Base-by-base conservation (phyloP, 2,888 invertebrate species). In the Thysanoteuthis rhombus region DNA sequence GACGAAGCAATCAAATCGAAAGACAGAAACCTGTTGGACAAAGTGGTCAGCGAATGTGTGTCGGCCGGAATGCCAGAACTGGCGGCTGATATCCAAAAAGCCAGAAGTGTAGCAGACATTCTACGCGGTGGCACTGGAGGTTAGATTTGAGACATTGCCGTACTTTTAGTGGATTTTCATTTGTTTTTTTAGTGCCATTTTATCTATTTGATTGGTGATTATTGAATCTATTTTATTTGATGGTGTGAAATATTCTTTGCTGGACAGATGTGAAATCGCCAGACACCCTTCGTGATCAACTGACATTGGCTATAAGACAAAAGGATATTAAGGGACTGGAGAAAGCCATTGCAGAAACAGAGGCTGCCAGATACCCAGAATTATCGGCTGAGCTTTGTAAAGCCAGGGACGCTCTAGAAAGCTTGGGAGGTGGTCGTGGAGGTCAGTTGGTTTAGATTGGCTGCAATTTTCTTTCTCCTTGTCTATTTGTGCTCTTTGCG, bases 71-170 rank as follows among this genome's bases (percentile, higher is more conserved):
- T 90, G 39, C 38, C 39, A 39, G 90, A 90, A 32, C 42, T 90
- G 42, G 40, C 25, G 36, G n/a, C 90, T 40, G 90, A 90, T 42
- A 38, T 90, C 39, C 90, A 90, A 25, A 39, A 90, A 36, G 90
- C 90, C 42, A 90, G 90, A 90, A 40, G 42, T 42, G n/a, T 90
- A 42, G 39, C 90, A 38, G 90, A 90, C 36, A 90, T 90, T 90
- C 38, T 90, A 32, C 42, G 28, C 25, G 90, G 90, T 90, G 90
- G 90, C 25, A 90, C 40, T 90, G 90, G 90, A 90, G 90, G 90
- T 90, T 42, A 90, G 90, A 58, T 58, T 58, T 22, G 25, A 8
- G 2, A 8, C 28, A 25, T 58, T 58, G 8, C 3, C 8, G 8
- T 58, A 28, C 8, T 25, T 42, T 0, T 32, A 8, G 58, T 58